phyloP scores from a whole-genome alignment of 2,113 vertebrate species.

The Casuarius casuarius region DNA sequence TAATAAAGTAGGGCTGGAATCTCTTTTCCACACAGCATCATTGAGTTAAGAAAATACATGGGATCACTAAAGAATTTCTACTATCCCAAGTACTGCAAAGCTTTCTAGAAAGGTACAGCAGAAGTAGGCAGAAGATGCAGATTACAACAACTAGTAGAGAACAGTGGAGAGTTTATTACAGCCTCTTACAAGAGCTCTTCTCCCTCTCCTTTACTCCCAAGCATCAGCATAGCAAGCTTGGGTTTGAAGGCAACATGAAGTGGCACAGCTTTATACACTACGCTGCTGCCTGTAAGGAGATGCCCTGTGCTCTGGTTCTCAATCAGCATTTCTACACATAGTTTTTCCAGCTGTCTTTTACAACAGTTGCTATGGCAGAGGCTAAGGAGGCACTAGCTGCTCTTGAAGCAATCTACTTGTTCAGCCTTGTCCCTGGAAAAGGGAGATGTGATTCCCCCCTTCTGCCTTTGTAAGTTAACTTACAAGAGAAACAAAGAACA shows the following conservation, averaged over 20 bases:
- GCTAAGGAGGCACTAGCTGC: neutral
- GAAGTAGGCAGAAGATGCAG: conserved; percentile 42
- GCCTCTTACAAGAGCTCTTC: conserved; percentile 37
- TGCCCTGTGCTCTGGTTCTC: neutral
- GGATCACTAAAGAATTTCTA: conserved; percentile 30
- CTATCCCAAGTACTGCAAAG: conserved; percentile 34
- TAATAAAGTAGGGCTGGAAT: conserved; percentile 47
- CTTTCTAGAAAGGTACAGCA: conserved; percentile 46
- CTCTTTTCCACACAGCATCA: conserved; percentile 51
- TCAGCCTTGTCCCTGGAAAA: neutral
- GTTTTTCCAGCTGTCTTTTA: neutral
- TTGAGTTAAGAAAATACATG: conserved; percentile 45
- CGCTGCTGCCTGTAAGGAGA: neutral
- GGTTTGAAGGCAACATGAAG: conserved; percentile 11
- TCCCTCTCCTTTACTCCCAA: conserved; percentile 9
- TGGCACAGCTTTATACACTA: neutral
- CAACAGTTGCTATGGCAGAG: neutral
- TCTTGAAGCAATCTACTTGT: neutral
- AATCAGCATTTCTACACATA: neutral
- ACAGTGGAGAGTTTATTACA: conserved; percentile 29
- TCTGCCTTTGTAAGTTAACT: neutral
- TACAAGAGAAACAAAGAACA: neutral
- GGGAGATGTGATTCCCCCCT: neutral
- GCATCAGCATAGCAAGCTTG: conserved; percentile 7
- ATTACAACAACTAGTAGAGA: conserved; percentile 42